Evolutionary conservation across 2,888 invertebrate species (phyloP).

Genomic region (Priapulus caudatus): DNA sequence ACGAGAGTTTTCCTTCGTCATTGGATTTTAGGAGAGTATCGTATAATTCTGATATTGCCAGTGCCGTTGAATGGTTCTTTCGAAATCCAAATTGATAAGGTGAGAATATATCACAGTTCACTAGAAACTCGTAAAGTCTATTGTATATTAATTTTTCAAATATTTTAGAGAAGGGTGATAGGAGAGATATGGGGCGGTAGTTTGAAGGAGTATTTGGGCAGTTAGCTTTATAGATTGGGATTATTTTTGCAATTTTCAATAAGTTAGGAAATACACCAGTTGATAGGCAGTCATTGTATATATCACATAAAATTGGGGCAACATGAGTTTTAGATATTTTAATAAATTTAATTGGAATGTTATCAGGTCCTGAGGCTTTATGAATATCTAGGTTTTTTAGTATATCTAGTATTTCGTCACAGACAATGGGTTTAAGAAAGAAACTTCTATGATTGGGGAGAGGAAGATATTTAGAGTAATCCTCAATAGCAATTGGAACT

Average conservation of each 20-base stretch:
- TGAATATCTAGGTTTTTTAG: background rate
- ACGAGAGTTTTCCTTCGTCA: background rate
- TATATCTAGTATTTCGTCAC: background rate
- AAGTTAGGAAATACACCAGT: background rate
- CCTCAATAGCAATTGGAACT: background rate
- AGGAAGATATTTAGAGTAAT: background rate
- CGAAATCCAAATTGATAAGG: slow-evolving; percentile 1
- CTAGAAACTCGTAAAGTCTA: too few species aligned
- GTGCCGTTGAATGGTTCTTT: background rate
- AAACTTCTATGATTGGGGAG: background rate
- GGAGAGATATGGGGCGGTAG: background rate
- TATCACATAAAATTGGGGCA: too few species aligned
- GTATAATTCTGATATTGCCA: background rate
- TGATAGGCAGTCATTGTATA: too few species aligned
- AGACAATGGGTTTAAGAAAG: background rate
- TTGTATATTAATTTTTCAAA: background rate
- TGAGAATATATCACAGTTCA: too few species aligned
- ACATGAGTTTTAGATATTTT: too few species aligned
- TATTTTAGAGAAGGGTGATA: background rate
- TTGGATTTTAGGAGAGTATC: background rate
- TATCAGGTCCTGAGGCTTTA: background rate
- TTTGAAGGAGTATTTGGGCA: background rate
- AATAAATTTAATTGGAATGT: background rate
- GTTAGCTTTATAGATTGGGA: background rate
- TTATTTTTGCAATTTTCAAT: background rate